These are phyloP conservation scores for Acanthosepion lycidas DNA, from an alignment of 2,888 invertebrate genomes.

Conservation along the genomic window DNA sequence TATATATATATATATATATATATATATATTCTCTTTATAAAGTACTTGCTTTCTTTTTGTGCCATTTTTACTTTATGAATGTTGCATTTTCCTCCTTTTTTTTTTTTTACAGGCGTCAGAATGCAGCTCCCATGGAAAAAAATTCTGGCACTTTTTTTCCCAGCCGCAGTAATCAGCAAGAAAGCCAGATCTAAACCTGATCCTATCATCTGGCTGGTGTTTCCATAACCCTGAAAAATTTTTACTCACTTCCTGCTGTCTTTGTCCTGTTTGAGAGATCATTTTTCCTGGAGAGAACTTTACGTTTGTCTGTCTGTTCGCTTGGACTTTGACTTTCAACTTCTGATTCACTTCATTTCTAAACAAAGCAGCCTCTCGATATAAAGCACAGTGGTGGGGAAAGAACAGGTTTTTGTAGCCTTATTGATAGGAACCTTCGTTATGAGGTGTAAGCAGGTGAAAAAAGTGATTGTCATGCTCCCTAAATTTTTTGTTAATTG, in stretches of 20 bases:
- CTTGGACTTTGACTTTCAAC: not conserved
- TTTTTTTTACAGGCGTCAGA: not conserved
- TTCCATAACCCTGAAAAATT: too few species aligned
- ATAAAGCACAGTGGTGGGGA: not conserved
- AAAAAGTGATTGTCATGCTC: not conserved
- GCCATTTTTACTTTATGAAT: not conserved
- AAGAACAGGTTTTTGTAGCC: not conserved
- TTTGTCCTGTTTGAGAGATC: not conserved
- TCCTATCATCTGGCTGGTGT: not conserved
- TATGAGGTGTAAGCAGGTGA: not conserved
- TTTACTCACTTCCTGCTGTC: not conserved
- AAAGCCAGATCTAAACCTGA: not conserved
- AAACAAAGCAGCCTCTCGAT: not conserved
- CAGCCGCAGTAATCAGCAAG: not conserved
- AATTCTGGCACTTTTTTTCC: not conserved
- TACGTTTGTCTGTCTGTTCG: not conserved
- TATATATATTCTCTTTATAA: not conserved
- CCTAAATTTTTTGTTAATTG: not conserved
- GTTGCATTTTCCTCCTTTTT: not conserved
- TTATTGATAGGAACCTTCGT: not conserved
- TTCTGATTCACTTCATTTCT: not conserved
- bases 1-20: too few species aligned
- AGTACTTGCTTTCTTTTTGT: not conserved
- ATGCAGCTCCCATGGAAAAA: not conserved
- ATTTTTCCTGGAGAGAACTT: not conserved